Percentiles rank a stretch among this genome's conserved stretches.
Conservation (phyloP, 1,140 invertebrate genomes). For the Rhizoglyphus robini region DNA sequence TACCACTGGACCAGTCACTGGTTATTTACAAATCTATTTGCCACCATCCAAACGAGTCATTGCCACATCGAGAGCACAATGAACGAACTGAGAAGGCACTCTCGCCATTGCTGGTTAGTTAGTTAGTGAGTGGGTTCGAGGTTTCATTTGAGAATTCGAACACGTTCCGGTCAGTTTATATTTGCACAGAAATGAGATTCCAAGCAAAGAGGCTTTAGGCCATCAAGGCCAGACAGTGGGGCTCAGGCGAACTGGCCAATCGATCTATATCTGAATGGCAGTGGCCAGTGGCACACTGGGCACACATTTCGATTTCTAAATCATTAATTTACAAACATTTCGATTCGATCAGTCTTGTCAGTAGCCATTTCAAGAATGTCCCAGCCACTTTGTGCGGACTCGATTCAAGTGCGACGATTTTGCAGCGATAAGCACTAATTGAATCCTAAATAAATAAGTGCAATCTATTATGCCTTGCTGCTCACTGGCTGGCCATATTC, state of each 20-base stretch:
- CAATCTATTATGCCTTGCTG: conserved; percentile 7
- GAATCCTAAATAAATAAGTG: conserved; percentile 2
- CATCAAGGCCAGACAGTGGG: neutral
- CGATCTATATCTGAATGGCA: conserved; percentile 7
- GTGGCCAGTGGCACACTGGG: neutral
- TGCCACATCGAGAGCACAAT: no score
- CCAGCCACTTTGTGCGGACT: neutral
- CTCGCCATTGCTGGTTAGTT: neutral
- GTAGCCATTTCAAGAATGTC: neutral
- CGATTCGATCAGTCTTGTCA: conserved; percentile 4
- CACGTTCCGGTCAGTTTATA: neutral
- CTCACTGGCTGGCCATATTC: neutral
- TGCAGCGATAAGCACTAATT: conserved; percentile 14
- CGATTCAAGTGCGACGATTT: neutral
- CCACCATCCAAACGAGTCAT: no score
- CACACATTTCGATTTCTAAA: conserved; percentile 6
- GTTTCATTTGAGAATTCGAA: neutral
- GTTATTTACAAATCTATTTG: conserved; percentile 13
- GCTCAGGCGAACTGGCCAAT: neutral
- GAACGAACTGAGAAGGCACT: no score
- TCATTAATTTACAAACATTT: conserved; percentile 14
- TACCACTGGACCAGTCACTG: neutral
- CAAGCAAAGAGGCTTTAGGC: neutral
- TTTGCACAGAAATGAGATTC: neutral
- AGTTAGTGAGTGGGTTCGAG: neutral